phyloP scores from a whole-genome alignment of 2,113 vertebrate genomes.

The Brachyhypopomus occidentalis region DNA sequence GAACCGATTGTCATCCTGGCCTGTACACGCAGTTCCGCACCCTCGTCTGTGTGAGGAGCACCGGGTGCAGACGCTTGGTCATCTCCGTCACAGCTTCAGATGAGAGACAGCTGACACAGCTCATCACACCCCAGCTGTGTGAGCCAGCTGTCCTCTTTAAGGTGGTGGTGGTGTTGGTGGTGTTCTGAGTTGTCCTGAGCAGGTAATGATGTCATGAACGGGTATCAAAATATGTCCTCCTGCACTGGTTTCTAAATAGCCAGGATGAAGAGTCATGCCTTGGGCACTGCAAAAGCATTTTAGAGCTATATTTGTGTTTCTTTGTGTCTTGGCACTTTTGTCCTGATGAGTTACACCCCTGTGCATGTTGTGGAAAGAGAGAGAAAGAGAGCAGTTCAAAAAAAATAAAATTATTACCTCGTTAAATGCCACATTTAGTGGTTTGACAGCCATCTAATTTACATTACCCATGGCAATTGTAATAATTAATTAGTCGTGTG shows the following conservation, averaged over 20 bases:
- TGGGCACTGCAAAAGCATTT: background rate
- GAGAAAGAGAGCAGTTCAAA: conserved; percentile 32
- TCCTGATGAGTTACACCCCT: background rate
- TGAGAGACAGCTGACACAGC: too few species aligned
- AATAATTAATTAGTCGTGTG: conserved; percentile 36
- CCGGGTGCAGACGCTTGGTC: background rate
- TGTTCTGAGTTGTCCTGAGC: background rate
- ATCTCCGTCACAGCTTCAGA: background rate
- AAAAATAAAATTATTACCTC: conserved; percentile 74
- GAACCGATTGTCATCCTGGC: background rate
- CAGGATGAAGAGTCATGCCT: background rate
- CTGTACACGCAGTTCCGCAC: too few species aligned
- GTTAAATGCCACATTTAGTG: conserved; percentile 70
- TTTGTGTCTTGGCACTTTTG: conserved; percentile 21
- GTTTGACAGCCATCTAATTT: conserved; percentile 52
- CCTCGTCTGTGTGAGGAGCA: background rate
- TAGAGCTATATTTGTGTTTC: conserved; percentile 19
- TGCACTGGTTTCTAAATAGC: conserved; percentile 1
- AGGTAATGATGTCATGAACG: too few species aligned
- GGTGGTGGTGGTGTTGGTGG: too few species aligned
- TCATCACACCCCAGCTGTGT: too few species aligned
- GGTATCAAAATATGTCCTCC: conserved; percentile 1
- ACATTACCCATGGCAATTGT: conserved; percentile 41
- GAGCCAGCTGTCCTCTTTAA: too few species aligned
- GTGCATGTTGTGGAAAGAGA: background rate